Base-by-base conservation (phyloP, 2,888 invertebrate species). In the Mycalesis mineus region DNA sequence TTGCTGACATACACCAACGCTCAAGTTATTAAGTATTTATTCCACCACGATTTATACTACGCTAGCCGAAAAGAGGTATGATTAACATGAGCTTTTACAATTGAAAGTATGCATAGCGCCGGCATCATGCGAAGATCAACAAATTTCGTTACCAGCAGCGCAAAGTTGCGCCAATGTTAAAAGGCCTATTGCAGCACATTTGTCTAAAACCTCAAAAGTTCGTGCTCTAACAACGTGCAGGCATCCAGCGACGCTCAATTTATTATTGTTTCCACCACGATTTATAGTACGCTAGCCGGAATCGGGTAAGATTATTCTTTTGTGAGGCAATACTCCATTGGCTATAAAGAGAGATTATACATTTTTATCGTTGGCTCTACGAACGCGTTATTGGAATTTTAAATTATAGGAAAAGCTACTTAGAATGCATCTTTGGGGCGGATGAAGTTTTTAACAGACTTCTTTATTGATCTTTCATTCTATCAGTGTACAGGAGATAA, bases 201-300 rank as follows among this genome's bases (percentile, higher is more conserved):
- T 55, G 47, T 31, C 40, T 39, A 40, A 48, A 33, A 52, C 17
- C 33, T 17, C 33, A 14, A 33, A 50, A 33, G 50, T 31, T 44
- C 56, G 53, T 54, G 44, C 41, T 14, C 48, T 22, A 53, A 41
- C 50, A 51, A 55, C 62, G 62, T 62, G 62, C 54, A 55, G 57
- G 62, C 28, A 55, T 59, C 70, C 73, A 65, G 58, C 48, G 60
- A 57, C 61, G 61, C 48, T 60, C 64, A 59, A 59, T 47, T 59
- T 63, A 62, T 62, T 65, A 64, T 67, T 57, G 60, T 63, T 63
- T 66, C 53, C 53, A 48, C 60, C 51, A 57, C 57, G 29, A 60
- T 61, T 62, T 59, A 57, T 64, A 58, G 37, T 47, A 63, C 49
- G 45, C 57, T 13, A 52, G 51, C 49, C 37, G 44, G 62, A 59